Evolutionary conservation across 2,113 vertebrate genomes (phyloP).

Genomic region (Bombycilla garrulus): DNA sequence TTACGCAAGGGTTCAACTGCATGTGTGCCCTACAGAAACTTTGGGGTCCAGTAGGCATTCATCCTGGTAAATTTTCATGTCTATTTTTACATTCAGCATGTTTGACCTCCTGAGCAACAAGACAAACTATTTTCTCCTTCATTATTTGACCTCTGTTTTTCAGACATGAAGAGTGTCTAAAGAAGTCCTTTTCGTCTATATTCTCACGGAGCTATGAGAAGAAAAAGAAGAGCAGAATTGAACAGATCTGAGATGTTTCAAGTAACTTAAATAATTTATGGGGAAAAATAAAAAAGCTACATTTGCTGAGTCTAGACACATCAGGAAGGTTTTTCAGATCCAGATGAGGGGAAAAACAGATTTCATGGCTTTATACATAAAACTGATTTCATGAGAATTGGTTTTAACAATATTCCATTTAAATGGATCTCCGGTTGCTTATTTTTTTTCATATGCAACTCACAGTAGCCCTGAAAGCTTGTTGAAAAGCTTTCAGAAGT

Average conservation of each 20-base stretch:
- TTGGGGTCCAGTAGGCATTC: not conserved
- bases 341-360: not conserved
- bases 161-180: not conserved
- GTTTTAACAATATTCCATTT: not conserved
- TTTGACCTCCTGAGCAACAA: not conserved
- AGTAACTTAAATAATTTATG: not conserved
- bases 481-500: not conserved
- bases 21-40: not conserved
- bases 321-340: not conserved
- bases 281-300: not conserved
- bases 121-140: not conserved
- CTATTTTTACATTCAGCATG: fast-evolving
- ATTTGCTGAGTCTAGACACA: not conserved
- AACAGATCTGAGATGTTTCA: not conserved
- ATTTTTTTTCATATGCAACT: not conserved
- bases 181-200: not conserved
- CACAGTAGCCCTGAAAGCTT: not conserved
- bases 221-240: not conserved
- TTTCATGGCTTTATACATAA: not conserved
- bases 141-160: not conserved
- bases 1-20: not conserved
- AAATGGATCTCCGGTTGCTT: not conserved
- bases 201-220: not conserved
- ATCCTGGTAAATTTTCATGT: not conserved
- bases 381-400: not conserved